Percentiles rank a stretch among this genome's conserved stretches.
phyloP scores from a whole-genome alignment of 2,888 invertebrate species.

The Urechis unicinctus region DNA sequence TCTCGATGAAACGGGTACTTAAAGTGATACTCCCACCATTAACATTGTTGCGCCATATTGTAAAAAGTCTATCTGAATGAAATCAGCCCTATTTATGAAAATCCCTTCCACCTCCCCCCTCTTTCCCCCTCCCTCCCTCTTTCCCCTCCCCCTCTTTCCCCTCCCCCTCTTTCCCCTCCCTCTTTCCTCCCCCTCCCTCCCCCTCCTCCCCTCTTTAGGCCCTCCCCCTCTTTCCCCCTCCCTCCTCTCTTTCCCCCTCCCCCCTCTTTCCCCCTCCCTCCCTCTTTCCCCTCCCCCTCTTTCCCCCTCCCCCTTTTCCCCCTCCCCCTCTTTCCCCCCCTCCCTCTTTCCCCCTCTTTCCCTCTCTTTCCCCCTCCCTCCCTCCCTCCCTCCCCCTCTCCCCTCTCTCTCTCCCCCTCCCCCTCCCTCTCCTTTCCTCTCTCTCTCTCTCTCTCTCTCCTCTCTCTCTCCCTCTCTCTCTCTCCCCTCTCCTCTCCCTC shows the following conservation, averaged over 20 bases:
- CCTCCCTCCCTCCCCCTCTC: not conserved
- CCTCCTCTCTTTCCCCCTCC: not conserved
- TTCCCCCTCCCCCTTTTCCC: not conserved
- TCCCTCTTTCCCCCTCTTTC: not conserved
- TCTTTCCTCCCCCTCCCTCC: not conserved
- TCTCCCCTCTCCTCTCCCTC: not conserved
- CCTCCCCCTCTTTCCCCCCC: not conserved
- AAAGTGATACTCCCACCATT: too few relatives aligned
- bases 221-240: constrained; percentile 1
- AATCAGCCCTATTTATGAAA: too few relatives aligned
- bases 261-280: not conserved
- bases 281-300: not conserved
- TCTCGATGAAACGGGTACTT: too few relatives aligned
- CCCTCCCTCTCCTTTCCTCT: not conserved
- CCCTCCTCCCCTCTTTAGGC: not conserved
- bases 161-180: not conserved
- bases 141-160: not conserved
- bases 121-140: not conserved
- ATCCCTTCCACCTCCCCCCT: not conserved
- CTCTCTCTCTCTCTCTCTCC: not conserved
- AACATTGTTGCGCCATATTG: too few relatives aligned
- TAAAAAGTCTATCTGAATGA: too few relatives aligned
- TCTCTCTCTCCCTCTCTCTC: not conserved
- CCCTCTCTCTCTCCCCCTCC: not conserved
- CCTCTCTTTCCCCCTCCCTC: not conserved